Base-by-base conservation (phyloP, 2,888 invertebrate species). In the Latrodectus hesperus region DNA sequence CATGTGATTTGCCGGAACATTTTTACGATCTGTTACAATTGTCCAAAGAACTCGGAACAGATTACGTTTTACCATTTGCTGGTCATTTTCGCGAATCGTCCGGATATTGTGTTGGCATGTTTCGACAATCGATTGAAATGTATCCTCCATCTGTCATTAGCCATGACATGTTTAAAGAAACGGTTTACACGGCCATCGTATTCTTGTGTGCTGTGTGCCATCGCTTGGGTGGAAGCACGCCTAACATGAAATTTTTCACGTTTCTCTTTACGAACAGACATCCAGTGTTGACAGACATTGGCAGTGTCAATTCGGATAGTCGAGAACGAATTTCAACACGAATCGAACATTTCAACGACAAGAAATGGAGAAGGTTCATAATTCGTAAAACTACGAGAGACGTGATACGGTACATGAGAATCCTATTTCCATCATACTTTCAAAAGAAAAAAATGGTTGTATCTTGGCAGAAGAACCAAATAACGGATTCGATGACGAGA, bases 1-100 rank as follows among this genome's bases (percentile, higher is more conserved):
- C 73, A 52, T 81, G 81, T 38, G 73, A 81, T 67, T 49, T 75
- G 16, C 82, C 82, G 11, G 75, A 82, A 55, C 75, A 82, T 49
- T 82, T 70, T 68, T 68, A 70, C 9, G 82, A 82, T 11, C 53
- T 82, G 70, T 65, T 73, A 9, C 8, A 65, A n/a, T 3, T 81
- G n/a, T 10, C 10, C 6, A 14, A 22, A 65, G 10, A 22, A 8
- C 16, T 81, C 73, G 67, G 81, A 5, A 1, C 51, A 0, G 26
- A 81, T 5, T 81, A 81, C 38, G 81, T 80, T 5, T 51, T 80
- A 11, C 73, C 73, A 0, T 81, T 81, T 65, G 12, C 73, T 12
- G 52, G 65, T 26, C 67, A 73, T n/a, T 53, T 81, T 3, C 81
- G 81, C 9, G 73, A 81, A 26, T 67, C 65, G 0, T 81, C 81